Evolutionary conservation across 2,113 vertebrate genomes (phyloP).

Genomic region (Geothlypis trichas): DNA sequence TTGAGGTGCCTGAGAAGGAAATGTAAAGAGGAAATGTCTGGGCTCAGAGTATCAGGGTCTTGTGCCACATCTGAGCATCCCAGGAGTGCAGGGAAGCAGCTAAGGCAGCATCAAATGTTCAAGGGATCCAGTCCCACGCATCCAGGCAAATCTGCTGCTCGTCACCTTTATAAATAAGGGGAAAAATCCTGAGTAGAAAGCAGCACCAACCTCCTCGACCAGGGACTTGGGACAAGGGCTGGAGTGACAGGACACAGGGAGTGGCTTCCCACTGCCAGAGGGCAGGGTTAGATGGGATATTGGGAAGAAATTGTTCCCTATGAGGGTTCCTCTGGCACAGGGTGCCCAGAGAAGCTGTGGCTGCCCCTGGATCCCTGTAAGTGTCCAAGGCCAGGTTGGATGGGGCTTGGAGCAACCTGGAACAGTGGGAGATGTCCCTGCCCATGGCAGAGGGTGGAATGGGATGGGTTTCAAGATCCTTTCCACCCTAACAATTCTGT

Average conservation of each 20-base stretch:
- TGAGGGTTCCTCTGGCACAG: background rate
- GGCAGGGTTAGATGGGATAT: background rate
- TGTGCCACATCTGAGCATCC: background rate
- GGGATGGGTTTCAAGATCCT: background rate
- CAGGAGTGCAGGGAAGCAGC: background rate
- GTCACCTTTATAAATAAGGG: background rate
- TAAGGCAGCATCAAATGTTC: background rate
- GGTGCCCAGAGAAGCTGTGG: background rate
- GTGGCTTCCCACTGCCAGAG: background rate
- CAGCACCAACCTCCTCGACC: background rate
- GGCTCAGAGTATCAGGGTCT: background rate
- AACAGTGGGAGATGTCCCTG: background rate
- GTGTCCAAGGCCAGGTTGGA: background rate
- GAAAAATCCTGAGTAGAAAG: background rate
- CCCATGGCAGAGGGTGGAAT: background rate
- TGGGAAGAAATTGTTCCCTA: background rate
- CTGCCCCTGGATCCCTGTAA: background rate
- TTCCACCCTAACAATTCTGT: background rate
- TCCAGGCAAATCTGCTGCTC: rapidly evolving
- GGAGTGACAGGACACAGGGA: background rate
- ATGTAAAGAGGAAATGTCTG: background rate
- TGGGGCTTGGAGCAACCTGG: rapidly evolving
- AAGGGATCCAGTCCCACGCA: background rate
- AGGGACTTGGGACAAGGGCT: background rate
- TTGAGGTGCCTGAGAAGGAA: background rate